phyloP scores from a whole-genome alignment of 2,113 vertebrate genomes.

The Hiodon tergisus region DNA sequence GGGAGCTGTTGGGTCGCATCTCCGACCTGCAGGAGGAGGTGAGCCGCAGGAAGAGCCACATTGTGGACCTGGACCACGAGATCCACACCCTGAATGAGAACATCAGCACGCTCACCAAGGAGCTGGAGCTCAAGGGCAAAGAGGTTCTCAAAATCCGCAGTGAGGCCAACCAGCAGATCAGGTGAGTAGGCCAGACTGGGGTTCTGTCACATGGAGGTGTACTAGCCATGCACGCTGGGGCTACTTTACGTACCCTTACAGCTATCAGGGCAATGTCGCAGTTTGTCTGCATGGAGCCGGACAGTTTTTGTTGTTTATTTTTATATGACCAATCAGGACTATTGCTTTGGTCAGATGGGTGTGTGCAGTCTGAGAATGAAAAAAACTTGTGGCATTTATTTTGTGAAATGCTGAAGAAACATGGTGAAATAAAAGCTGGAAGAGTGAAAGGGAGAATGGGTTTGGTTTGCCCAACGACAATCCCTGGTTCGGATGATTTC shows the following conservation, averaged over 20 bases:
- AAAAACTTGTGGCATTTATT: too few relatives aligned
- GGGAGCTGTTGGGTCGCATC: conserved; percentile 79
- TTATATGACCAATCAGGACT: neutral
- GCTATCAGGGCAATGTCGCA: too few relatives aligned
- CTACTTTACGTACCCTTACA: too few relatives aligned
- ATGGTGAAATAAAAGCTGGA: too few relatives aligned
- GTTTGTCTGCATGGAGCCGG: neutral
- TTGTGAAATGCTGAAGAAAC: neutral
- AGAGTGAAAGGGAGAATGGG: too few relatives aligned
- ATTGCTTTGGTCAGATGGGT: neutral
- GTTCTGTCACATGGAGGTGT: too few relatives aligned
- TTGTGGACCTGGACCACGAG: conserved; percentile 88
- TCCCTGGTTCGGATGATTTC: too few relatives aligned
- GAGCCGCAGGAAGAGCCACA: conserved; percentile 83
- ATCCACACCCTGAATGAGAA: conserved; percentile 90
- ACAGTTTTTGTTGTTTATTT: neutral
- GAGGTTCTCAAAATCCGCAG: conserved; percentile 96
- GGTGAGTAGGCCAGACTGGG: conserved; percentile 54
- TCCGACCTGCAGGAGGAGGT: conserved; percentile 87
- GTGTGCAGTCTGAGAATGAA: neutral
- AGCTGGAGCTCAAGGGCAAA: conserved; percentile 93
- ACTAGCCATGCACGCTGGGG: too few relatives aligned
- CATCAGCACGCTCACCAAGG: conserved; percentile 88
- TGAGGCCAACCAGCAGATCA: conserved; percentile 95
- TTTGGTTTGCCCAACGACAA: too few relatives aligned